Percentiles rank a stretch among this genome's conserved stretches.
Conservation (phyloP, 2,888 invertebrate genomes). For the Stomorhina lunata region DNA sequence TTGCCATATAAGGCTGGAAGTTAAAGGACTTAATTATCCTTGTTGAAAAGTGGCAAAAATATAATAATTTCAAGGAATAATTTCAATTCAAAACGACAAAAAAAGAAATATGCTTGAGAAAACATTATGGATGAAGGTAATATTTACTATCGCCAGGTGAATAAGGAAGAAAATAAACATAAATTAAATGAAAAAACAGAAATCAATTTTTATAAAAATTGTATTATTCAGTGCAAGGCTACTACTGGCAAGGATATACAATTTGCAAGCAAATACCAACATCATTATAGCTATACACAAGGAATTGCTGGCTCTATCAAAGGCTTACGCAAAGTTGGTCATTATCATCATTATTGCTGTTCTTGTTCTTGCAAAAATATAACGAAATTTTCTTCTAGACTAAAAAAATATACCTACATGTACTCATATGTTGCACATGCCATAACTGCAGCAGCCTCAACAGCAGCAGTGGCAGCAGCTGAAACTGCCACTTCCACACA, state of each 20-base stretch:
- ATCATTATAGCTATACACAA: too few species aligned
- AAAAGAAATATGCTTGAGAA: background rate
- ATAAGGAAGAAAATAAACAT: constrained; percentile 3
- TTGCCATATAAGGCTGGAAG: background rate
- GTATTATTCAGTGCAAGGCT: background rate
- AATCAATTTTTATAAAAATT: background rate
- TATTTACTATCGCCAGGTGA: constrained; percentile 26
- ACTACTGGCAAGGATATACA: background rate
- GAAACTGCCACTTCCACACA: constrained; percentile 36
- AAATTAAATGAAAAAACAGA: constrained; percentile 8
- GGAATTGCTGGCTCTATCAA: background rate
- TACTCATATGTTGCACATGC: constrained; percentile 57
- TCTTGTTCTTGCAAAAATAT: too few species aligned
- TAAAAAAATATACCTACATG: constrained; percentile 36
- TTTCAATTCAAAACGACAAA: background rate
- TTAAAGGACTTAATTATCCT: background rate
- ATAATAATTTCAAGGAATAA: background rate
- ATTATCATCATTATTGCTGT: background rate
- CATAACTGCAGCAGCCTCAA: constrained; percentile 53
- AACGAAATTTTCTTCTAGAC: background rate
- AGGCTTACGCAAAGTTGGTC: background rate
- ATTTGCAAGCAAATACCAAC: background rate
- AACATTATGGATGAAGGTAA: constrained; percentile 50
- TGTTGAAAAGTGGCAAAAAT: background rate
- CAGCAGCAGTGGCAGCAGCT: constrained; percentile 39